Evolutionary conservation across 2,113 vertebrate species (phyloP).

Genomic region (Psammodynastes pulverulentus): DNA sequence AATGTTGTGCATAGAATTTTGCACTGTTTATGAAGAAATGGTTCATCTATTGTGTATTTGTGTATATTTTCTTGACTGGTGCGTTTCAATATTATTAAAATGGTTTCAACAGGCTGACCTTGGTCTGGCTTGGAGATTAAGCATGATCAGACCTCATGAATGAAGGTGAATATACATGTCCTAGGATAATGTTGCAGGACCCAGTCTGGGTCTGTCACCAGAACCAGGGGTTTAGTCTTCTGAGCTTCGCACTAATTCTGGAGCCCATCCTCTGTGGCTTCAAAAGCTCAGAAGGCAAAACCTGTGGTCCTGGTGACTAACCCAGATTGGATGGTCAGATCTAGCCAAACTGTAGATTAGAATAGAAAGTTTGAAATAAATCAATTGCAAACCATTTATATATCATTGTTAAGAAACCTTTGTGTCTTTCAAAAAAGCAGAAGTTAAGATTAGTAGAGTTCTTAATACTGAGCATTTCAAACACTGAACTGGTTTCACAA

Average conservation of each 20-base stretch:
- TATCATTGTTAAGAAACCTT: not conserved
- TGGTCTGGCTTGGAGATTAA: not conserved
- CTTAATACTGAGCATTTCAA: not conserved
- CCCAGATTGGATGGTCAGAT: not conserved
- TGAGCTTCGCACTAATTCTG: not conserved
- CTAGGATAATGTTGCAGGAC: not conserved
- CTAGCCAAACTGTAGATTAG: not conserved
- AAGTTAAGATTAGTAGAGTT: not conserved
- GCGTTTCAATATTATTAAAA: not conserved
- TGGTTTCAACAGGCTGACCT: not conserved
- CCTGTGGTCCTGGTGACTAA: not conserved
- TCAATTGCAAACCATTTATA: not conserved
- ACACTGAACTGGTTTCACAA: not conserved
- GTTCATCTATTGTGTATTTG: not conserved
- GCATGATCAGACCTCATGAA: not conserved
- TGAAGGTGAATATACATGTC: not conserved
- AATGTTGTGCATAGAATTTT: not conserved
- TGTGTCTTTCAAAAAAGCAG: not conserved
- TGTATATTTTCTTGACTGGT: not conserved
- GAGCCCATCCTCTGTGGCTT: not conserved
- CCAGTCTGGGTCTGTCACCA: not conserved
- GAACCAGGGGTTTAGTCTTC: not conserved
- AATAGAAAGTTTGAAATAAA: not conserved
- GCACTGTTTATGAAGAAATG: not conserved
- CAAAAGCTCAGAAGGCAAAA: not conserved